Base-by-base conservation (phyloP, 2,113 vertebrate species). In the Struthidea cinerea region DNA sequence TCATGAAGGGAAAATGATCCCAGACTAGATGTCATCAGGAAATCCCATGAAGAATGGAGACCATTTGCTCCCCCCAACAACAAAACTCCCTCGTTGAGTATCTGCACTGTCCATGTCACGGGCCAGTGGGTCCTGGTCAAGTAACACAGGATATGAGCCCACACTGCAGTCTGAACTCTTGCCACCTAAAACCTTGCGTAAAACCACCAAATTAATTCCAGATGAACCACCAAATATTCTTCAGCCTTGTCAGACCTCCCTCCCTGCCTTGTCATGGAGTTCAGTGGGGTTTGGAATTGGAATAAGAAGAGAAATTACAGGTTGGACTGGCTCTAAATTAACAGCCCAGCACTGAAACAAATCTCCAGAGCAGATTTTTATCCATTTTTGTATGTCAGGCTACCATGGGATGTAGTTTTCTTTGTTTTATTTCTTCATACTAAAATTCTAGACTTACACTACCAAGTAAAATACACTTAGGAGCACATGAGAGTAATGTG, bases 61-160 rank as follows among this genome's bases (percentile, higher is more conserved):
- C 3, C 19, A 10, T 10, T 18, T 26, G 8, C 16, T 30, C 4
- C 32, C 16, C 13, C 11, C 5, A 3, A 26, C 2, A 18, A 1
- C 14, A 68, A 37, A 82, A 7, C 13, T 67, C 41, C 17, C 9
- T 17, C 0, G 0, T 0, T 44, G 12, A 55, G 30, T 60, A 15
- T 64, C 87, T 47, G 26, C 22, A 35, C 13, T 60, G 53, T 27
- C 24, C 2, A 1, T 10, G 5, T 24, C 33, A 32, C 16, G 35
- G 27, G 22, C 21, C 16, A 37, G 10, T 10, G 13, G 3, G 3
- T 84, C 30, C 47, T 46, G 10, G 20, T 44, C 64, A 73, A 68
- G 14, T 9, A 67, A 27, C 11, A 7, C 4, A 32, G 16, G n/a
- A 26, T 20, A 53, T 0, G 1, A 91, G 30, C 22, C 41, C 37